These are phyloP conservation scores for Syngnathus floridae DNA, from an alignment of 2,113 vertebrate genomes.

Conservation along the genomic window DNA sequence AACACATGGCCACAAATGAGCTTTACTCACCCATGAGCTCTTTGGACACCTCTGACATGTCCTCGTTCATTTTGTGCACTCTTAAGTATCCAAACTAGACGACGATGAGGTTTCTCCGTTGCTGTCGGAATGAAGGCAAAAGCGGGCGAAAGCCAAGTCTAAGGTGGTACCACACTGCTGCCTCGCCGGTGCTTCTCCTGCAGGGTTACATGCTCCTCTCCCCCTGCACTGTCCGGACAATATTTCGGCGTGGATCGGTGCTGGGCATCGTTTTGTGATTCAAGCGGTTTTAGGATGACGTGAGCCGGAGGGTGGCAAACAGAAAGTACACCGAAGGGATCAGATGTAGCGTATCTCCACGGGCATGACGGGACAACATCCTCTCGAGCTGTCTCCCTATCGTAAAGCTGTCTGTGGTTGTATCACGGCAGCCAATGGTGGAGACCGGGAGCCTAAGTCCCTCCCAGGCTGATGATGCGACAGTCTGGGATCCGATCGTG, in stretches of 20 bases:
- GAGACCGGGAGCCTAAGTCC: conserved; percentile 29
- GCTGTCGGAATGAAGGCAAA: conserved; percentile 6
- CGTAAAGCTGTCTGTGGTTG: conserved; percentile 48
- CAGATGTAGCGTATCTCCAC: not conserved
- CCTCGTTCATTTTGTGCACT: conserved; percentile 78
- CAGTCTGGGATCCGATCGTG: conserved; percentile 41
- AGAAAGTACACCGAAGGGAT: conserved; percentile 23
- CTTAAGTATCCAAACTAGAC: conserved; percentile 23
- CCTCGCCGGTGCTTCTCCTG: conserved; percentile 33
- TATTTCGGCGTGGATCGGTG: conserved; percentile 24
- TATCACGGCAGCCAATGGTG: conserved; percentile 38
- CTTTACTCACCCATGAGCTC: conserved; percentile 82
- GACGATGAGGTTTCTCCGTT: conserved; percentile 15
- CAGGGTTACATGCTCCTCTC: conserved; percentile 61
- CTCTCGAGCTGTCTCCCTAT: conserved; percentile 25
- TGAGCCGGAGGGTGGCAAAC: not conserved
- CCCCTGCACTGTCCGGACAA: conserved; percentile 40
- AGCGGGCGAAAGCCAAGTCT: conserved; percentile 30
- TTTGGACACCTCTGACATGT: conserved; percentile 79
- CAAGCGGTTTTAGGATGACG: conserved; percentile 15
- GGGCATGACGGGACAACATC: conserved; percentile 32
- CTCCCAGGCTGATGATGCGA: conserved; percentile 57
- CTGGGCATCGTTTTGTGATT: conserved; percentile 38
- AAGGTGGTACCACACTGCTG: conserved; percentile 57
- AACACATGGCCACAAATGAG: conserved; percentile 42